Conservation (phyloP, 2,888 invertebrate species). For the Caenorhabditis drosophilae region DNA sequence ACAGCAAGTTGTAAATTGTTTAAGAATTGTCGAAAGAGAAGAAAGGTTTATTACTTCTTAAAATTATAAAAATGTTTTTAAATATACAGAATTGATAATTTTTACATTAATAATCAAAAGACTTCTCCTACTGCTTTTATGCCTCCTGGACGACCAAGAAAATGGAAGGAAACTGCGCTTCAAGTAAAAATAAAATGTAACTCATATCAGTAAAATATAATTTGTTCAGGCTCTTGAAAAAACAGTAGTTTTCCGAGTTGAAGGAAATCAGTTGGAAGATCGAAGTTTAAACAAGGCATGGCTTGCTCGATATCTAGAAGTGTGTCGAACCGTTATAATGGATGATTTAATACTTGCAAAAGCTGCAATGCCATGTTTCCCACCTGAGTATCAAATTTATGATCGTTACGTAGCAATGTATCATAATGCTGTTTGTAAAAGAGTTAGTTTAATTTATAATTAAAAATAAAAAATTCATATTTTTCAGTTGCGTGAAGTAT, state of each 20-base stretch:
- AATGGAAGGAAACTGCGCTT: conserved; percentile 58
- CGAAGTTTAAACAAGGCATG: conserved; percentile 89
- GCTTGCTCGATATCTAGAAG: conserved; percentile 87
- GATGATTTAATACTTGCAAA: conserved; percentile 67
- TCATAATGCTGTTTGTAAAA: conserved; percentile 79
- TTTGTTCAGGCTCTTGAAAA: conserved; percentile 79
- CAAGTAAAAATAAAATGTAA: conserved; percentile 2
- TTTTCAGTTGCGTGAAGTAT: conserved; percentile 81
- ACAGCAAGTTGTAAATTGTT: conserved; percentile 83
- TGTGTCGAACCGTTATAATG: conserved; percentile 61
- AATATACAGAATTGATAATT: conserved; percentile 82
- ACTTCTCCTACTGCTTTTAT: conserved; percentile 82
- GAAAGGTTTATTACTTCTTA: conserved; percentile 76
- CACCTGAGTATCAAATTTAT: conserved; percentile 90
- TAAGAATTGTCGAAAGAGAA: conserved; percentile 94
- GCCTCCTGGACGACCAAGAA: conserved; percentile 90
- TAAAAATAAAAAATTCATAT: not conserved
- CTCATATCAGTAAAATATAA: conserved; percentile 80
- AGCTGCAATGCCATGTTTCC: conserved; percentile 83
- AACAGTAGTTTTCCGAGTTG: conserved; percentile 75
- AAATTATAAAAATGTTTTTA: not conserved
- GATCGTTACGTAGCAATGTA: conserved; percentile 91
- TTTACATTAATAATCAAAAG: conserved; percentile 78
- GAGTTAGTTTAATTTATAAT: conserved; percentile 39
- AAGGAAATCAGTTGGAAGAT: conserved; percentile 92